Percentiles rank a stretch among this genome's conserved stretches.
Conservation (phyloP, 2,797 vertebrate genomes). For the Tamandua tetradactyla region DNA sequence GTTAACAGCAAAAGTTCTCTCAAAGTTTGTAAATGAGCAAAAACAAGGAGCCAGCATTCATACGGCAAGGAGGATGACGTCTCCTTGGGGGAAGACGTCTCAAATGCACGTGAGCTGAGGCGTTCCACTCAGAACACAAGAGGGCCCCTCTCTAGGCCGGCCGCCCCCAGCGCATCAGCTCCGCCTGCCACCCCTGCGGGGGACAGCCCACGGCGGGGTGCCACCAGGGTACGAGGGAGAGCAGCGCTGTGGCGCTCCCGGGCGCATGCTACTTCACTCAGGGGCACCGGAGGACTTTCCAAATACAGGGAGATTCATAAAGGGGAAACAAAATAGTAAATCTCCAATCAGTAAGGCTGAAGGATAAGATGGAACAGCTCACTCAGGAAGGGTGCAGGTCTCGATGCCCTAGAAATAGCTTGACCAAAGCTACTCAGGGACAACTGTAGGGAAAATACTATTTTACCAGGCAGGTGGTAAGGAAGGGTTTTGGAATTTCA, state of each 20-base stretch:
- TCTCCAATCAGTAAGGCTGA: not conserved
- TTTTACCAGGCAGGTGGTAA: not conserved
- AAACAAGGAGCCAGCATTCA: not conserved
- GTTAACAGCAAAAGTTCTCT: not conserved
- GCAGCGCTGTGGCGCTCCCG: too few relatives aligned
- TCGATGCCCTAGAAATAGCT: too few relatives aligned
- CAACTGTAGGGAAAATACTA: not conserved
- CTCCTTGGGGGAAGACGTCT: not conserved
- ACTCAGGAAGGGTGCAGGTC: too few relatives aligned
- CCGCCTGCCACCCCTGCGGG: not conserved
- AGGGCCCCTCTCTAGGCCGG: not conserved
- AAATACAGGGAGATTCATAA: not conserved
- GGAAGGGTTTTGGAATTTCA: not conserved
- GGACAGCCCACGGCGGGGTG: not conserved
- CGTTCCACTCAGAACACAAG: not conserved
- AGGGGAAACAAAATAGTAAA: not conserved
- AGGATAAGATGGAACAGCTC: not conserved
- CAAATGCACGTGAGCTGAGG: not conserved
- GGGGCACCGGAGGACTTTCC: not conserved
- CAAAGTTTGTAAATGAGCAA: not conserved
- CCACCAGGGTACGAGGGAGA: not conserved
- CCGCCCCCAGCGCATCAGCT: not conserved
- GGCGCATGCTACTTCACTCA: not conserved
- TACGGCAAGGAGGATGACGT: not conserved
- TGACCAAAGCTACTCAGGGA: not conserved